Evolutionary conservation across 2,888 invertebrate species (phyloP).

Genomic region (Toxonevra muliebris): DNA sequence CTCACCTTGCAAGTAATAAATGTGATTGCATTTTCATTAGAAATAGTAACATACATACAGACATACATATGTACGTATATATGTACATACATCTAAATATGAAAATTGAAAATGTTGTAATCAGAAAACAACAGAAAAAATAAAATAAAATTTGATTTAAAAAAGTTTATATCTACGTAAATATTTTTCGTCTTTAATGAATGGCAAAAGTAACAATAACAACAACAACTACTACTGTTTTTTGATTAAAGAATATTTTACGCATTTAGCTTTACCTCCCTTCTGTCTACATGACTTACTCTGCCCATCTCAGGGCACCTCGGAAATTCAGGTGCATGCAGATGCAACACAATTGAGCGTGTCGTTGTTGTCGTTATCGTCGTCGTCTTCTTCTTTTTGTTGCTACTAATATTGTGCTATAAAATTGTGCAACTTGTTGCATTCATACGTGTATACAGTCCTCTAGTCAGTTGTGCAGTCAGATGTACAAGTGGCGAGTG

Average conservation of each 20-base stretch:
- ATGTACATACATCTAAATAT: constrained; percentile 8
- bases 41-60: constrained; percentile 12
- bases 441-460: too few relatives aligned
- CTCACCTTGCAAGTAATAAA: background rate
- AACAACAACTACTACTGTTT: constrained; percentile 12
- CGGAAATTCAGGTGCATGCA: too few relatives aligned
- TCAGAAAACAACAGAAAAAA: constrained; percentile 8
- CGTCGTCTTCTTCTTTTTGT: background rate
- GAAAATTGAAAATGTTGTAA: constrained; percentile 28
- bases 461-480: too few relatives aligned
- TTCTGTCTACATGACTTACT: too few relatives aligned
- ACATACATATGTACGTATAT: background rate
- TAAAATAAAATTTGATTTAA: background rate
- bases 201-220: background rate
- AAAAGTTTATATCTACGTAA: constrained; percentile 16
- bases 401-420: too few relatives aligned
- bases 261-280: background rate
- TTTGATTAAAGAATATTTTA: constrained; percentile 5
- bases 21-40: background rate
- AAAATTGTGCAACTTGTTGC: too few relatives aligned
- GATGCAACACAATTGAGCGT: constrained; percentile 1
- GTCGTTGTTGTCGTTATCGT: background rate
- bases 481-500: too few relatives aligned
- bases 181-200: constrained; percentile 17
- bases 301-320: too few relatives aligned